Conservation (phyloP, 2,797 vertebrate species). For the Merluccius polli region DNA sequence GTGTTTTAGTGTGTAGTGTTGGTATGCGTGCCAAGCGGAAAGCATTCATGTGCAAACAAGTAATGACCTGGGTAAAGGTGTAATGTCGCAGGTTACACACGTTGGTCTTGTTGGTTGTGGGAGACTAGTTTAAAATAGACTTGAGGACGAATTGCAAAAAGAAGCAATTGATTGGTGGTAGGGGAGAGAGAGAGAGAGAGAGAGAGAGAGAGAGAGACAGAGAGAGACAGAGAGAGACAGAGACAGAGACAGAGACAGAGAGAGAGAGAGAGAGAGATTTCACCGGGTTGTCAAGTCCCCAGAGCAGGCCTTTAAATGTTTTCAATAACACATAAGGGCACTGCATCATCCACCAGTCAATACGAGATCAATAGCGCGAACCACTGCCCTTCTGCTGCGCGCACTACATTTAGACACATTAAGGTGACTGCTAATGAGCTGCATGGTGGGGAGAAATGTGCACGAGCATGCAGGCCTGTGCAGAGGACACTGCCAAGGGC, state of each 20-base stretch:
- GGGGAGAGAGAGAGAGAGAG: constrained; percentile 6
- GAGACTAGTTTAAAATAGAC: constrained; percentile 6
- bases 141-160: constrained; percentile 26
- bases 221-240: constrained; percentile 10
- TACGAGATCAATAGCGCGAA: constrained; percentile 70
- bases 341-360: constrained; percentile 68
- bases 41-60: constrained; percentile 32
- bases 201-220: background rate
- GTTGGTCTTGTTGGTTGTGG: constrained; percentile 5
- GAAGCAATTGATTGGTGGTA: constrained; percentile 30
- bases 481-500: constrained; percentile 53
- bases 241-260: constrained; percentile 8
- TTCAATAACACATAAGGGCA: constrained; percentile 75
- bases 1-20: background rate
- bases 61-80: constrained; percentile 19
- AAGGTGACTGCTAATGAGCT: constrained; percentile 74
- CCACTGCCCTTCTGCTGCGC: constrained; percentile 63
- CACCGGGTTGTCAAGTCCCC: constrained; percentile 34
- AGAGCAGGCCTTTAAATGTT: constrained; percentile 56
- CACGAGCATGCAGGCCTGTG: constrained; percentile 4
- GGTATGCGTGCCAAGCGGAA: background rate
- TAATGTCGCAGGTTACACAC: background rate
- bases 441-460: constrained; percentile 8
- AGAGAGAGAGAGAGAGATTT: constrained; percentile 22
- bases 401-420: constrained; percentile 70